Percentiles rank a stretch among this genome's conserved stretches.
Conservation (phyloP, 2,888 invertebrate species). For the Liodrosophila aerea region DNA sequence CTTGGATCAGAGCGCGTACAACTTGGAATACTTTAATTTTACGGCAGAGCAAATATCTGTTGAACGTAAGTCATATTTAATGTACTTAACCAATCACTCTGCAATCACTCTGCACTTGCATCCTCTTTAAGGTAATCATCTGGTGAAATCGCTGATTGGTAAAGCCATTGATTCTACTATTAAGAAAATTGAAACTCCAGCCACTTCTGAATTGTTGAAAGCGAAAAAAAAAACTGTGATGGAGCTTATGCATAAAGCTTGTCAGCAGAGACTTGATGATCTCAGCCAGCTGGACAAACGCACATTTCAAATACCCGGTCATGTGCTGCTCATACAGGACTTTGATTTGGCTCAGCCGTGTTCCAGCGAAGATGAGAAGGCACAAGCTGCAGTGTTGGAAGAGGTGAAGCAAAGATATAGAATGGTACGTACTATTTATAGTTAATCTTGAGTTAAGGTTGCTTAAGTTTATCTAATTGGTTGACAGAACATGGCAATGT, state of each 20-base stretch:
- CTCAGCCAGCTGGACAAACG: conserved; percentile 63
- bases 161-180: conserved; percentile 52
- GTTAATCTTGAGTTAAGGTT: background rate
- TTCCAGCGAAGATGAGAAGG: conserved; percentile 58
- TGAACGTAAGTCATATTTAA: conserved; percentile 41
- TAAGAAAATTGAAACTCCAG: conserved; percentile 49
- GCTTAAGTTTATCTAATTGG: no score
- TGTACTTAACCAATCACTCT: conserved; percentile 3
- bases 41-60: conserved; percentile 50
- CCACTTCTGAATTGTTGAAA: conserved; percentile 48
- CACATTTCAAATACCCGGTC: conserved; percentile 73
- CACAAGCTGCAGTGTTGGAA: conserved; percentile 48
- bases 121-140: conserved; percentile 50
- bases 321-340: conserved; percentile 74
- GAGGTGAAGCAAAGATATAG: conserved; percentile 60
- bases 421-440: conserved; percentile 55
- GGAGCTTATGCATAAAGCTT: conserved; percentile 52
- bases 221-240: conserved; percentile 51
- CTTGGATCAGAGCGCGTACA: conserved; percentile 41
- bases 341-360: conserved; percentile 61
- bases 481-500: conserved; percentile 57
- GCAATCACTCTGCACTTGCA: conserved; percentile 24
- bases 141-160: conserved; percentile 48
- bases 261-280: conserved; percentile 45
- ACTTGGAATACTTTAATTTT: conserved; percentile 52